Evolutionary conservation across 2,888 invertebrate genomes (phyloP), one percentile per base, ranked within the genome.

Genomic region (Lepeophtheirus nordmannii): DNA sequence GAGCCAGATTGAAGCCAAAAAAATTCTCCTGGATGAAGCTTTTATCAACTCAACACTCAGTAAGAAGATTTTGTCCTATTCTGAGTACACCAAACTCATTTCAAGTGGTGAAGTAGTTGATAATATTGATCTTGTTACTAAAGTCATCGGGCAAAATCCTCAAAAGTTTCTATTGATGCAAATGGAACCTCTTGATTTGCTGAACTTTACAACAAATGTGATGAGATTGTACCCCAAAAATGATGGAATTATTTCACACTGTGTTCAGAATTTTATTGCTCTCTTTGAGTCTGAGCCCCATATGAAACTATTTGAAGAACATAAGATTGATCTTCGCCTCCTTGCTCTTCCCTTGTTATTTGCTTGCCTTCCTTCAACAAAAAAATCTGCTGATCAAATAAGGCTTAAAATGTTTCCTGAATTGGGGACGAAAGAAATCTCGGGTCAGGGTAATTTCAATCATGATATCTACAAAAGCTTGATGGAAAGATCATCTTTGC

Each of bases 1-100:
- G 22, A 23, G 37, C 37, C 39, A 38, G 14, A 40, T 66, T 9
- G 17, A 58, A 23, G 60, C 41, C 20, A 66, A 66, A 46, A 66
- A 23, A 60, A 59, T 46, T 12, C 12, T 66, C 10, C 20, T 66
- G 11, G 59, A 66, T 41, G 58, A 66, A 20, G 20, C 17, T 8
- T 61, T 66, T 11, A 23, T 66, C n/a, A 12, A 22, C 11, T 23
- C 12, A n/a, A n/a, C 58, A 22, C 23, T 20, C 1, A 41, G 46
- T 17, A 56, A 56, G 11, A 37, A 60, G 17, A 37, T 60, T 17
- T 23, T 38, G 23, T 11, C 23, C 2, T 46, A n/a, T 46, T 14
- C 17, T 5, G 53, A 46, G 8, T 46, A 46, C 17, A 23, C 17
- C 30, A 23, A 38, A 22, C 17, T 38, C 2, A 23, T 38, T 38